A percentile compares a stretch with the other conserved stretches of the same genome.
Evolutionary conservation across 37 sponge, comb jelly and placozoan genomes (phyloP).

Genomic region (Axinella damicornis): DNA sequence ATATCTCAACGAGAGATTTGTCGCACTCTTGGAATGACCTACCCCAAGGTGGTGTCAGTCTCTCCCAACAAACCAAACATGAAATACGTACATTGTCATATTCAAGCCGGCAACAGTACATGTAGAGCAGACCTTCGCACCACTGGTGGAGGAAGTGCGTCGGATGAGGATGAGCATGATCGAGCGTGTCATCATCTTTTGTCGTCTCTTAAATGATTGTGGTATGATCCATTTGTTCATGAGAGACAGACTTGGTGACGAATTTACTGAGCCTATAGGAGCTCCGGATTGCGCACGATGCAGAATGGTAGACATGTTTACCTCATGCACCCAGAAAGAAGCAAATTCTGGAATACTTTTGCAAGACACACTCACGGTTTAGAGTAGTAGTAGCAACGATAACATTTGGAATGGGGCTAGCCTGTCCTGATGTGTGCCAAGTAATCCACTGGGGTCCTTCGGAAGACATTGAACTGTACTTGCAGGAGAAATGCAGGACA

Average conservation of each 20-base stretch:
- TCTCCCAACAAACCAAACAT: constrained; percentile 33
- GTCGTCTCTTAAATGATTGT: constrained; percentile 11
- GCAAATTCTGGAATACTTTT: background rate
- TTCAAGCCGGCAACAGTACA: background rate
- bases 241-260: background rate
- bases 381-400: background rate
- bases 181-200: constrained; percentile 26
- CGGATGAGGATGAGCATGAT: background rate
- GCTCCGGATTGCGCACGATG: background rate
- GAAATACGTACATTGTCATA: too few relatives aligned
- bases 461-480: background rate
- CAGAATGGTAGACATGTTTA: constrained; percentile 7
- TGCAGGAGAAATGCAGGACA: too few relatives aligned
- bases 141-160: constrained; percentile 21
- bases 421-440: background rate
- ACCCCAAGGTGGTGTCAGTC: constrained; percentile 2
- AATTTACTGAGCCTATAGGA: constrained; percentile 16
- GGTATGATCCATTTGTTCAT: constrained; percentile 12
- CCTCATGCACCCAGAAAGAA: constrained; percentile 2
- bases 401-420: constrained; percentile 12
- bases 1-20: background rate
- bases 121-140: constrained; percentile 42
- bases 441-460: constrained; percentile 6
- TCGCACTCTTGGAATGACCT: background rate
- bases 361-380: background rate